Base-by-base conservation (phyloP, 2,888 invertebrate genomes). In the Embidobia sp. region DNA sequence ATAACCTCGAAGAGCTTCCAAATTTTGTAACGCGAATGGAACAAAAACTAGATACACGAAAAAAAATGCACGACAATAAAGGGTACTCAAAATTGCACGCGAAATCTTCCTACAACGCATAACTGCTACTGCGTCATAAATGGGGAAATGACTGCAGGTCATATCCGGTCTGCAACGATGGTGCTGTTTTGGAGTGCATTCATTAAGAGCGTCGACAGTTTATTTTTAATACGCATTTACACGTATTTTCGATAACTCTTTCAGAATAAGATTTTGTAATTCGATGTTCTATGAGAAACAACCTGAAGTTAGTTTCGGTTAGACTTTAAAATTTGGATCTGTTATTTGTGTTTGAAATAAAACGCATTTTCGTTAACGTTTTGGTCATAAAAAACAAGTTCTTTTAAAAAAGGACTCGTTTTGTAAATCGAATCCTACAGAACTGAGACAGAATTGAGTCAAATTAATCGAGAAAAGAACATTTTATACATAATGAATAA, bases 161-260 rank as follows among this genome's bases (percentile, higher is more conserved):
- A 44, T 35, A 27, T 70, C 29, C 57, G 51, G 27, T 19, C 53
- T 15, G 64, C 37, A 63, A 73, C 26, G 40, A 72, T 57, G 73
- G 73, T 57, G 48, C 73, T 57, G 63, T 73, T 73, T 59, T 70
- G 70, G 48, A 69, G 59, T 59, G 51, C 59, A 59, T 59, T 55
- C 31, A 67, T 55, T 26, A 27, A 35, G 42, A 27, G 44, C 19
- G 29, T 44, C 40, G 37, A 63, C 64, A 15, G 11, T 75, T 63
- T 75, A 61, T 75, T 69, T 75, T 69, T 69, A 69, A 22, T 63
- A 42, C 29, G 18, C 33, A 55, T 75, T 75, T 69, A 75, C 63
- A 75, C 44, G 63, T 67, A 67, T 69, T 69, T 67, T 61, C 53
- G 57, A 66, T 51, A 29, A 46, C 31, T 61, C 13, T 72, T 44